phyloP scores from a whole-genome alignment of 2,113 vertebrate species.

The Baryphthengus martii region DNA sequence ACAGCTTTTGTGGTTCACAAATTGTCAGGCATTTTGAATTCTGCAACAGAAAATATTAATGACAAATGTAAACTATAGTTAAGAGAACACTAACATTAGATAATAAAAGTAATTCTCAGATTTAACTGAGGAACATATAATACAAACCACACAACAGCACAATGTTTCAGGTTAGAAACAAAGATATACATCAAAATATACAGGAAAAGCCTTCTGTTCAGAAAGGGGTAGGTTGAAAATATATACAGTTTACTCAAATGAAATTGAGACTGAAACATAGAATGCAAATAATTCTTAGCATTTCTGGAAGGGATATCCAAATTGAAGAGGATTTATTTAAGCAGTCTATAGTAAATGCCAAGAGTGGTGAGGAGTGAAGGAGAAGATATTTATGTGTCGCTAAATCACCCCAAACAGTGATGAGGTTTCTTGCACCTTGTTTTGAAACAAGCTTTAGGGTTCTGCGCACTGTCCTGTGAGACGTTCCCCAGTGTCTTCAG shows the following conservation, averaged over 20 bases:
- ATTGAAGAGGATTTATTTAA: not conserved
- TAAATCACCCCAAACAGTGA: not conserved
- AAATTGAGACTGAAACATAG: not conserved
- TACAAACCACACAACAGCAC: not conserved
- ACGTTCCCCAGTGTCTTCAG: not conserved
- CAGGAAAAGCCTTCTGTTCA: not conserved
- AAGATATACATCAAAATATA: not conserved
- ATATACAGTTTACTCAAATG: not conserved
- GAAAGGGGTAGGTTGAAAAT: not conserved
- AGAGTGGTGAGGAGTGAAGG: not conserved
- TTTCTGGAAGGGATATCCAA: not conserved
- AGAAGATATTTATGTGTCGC: not conserved
- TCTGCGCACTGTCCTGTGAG: not conserved
- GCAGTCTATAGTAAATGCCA: not conserved
- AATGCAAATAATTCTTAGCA: not conserved
- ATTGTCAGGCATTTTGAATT: not conserved
- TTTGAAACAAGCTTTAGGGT: not conserved
- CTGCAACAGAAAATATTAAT: not conserved
- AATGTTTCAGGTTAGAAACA: not conserved
- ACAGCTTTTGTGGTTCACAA: not conserved
- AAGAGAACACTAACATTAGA: not conserved
- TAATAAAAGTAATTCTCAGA: not conserved
- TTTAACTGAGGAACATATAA: not conserved
- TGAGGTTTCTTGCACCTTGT: not conserved
- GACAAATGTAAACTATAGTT: not conserved